A percentile compares a stretch with the other conserved stretches of the same genome.
phyloP scores from a whole-genome alignment of 2,888 invertebrate genomes.

The Machimus atricapillus region DNA sequence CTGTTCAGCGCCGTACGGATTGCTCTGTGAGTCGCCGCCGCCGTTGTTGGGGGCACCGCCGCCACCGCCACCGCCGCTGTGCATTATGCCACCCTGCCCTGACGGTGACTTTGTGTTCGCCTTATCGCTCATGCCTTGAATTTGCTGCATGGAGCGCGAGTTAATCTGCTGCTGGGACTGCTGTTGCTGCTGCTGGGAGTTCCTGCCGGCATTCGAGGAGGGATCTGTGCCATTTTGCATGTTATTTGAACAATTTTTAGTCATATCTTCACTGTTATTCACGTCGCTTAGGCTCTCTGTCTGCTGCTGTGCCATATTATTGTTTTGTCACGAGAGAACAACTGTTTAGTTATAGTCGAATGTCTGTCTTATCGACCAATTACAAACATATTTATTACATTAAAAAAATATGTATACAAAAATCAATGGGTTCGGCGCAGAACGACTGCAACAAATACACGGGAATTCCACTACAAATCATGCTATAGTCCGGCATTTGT shows the following conservation, averaged over 20 bases:
- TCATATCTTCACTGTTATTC: slow-evolving; percentile 48
- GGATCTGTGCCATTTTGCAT: slow-evolving; percentile 52
- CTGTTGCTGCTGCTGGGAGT: slow-evolving; percentile 53
- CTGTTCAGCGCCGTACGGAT: slow-evolving; percentile 39
- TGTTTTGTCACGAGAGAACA: neutral
- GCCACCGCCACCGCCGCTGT: slow-evolving; percentile 15
- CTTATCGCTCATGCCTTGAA: slow-evolving; percentile 50
- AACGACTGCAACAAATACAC: slow-evolving; percentile 50
- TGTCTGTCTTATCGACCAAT: slow-evolving; percentile 29
- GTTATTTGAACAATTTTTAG: slow-evolving; percentile 46
- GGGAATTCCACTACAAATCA: slow-evolving; percentile 39
- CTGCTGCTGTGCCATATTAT: slow-evolving; percentile 53
- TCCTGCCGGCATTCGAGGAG: slow-evolving; percentile 43
- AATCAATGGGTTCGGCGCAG: slow-evolving; percentile 51
- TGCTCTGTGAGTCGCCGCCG: slow-evolving; percentile 39
- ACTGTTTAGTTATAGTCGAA: slow-evolving; percentile 13
- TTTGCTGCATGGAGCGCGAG: slow-evolving; percentile 38
- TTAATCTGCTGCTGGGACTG: slow-evolving; percentile 45
- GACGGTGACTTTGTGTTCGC: slow-evolving; percentile 45
- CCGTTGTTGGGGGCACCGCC: slow-evolving; percentile 13
- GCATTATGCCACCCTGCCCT: slow-evolving; percentile 26
- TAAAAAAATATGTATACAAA: slow-evolving; percentile 45
- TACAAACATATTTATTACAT: slow-evolving; percentile 41
- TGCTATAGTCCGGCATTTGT: slow-evolving; percentile 47
- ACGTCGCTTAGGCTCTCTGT: slow-evolving; percentile 52